Percentiles rank a stretch among this genome's conserved stretches.
Conservation (phyloP, 2,113 vertebrate species). For the Sialia sialis region DNA sequence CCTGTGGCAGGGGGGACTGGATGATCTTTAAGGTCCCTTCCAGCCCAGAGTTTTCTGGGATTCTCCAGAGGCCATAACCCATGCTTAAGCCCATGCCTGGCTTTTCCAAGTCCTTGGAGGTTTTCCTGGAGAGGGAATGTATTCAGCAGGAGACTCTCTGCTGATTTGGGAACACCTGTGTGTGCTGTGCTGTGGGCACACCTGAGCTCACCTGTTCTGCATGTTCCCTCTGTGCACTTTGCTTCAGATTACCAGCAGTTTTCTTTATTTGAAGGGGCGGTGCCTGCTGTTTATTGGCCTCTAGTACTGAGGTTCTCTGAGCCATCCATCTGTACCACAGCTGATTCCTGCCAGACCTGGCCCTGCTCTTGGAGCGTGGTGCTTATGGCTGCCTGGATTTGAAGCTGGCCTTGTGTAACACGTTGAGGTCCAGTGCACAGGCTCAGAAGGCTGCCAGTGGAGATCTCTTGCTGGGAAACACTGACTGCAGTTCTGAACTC, state of each 20-base stretch:
- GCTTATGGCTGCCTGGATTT: background rate
- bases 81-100: background rate
- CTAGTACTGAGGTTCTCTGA: background rate
- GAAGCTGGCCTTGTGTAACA: background rate
- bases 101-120: background rate
- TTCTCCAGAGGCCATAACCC: background rate
- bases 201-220: background rate
- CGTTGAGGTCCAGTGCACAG: fast-evolving
- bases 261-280: background rate
- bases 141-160: background rate
- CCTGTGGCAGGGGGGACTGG: background rate
- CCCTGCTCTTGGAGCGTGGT: background rate
- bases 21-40: background rate
- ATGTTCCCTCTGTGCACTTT: fast-evolving
- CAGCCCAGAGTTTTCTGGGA: no score
- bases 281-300: background rate
- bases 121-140: background rate
- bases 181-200: background rate
- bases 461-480: background rate
- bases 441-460: background rate
- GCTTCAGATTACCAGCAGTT: background rate
- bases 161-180: background rate
- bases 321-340: background rate
- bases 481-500: background rate
- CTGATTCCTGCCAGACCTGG: background rate